Percentiles rank a stretch among this genome's conserved stretches.
phyloP scores from a whole-genome alignment of 1,140 invertebrate genomes.

The Bombus waltoni region DNA sequence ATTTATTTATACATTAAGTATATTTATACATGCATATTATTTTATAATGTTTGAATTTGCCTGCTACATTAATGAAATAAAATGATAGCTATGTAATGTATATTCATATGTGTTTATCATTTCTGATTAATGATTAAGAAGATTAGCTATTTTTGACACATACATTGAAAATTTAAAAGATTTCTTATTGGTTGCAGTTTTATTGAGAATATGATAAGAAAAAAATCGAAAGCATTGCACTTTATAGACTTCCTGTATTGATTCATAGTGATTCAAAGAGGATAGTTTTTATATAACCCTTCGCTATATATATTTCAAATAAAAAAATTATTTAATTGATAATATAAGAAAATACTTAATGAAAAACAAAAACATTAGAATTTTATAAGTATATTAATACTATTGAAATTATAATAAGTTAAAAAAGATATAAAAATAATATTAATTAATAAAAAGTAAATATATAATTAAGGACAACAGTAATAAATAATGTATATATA shows the following conservation, averaged over 20 bases:
- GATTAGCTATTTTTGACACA: background rate
- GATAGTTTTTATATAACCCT: background rate
- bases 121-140: background rate
- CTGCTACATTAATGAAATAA: background rate
- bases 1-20: background rate
- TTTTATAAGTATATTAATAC: background rate
- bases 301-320: background rate
- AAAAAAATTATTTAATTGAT: background rate
- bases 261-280: constrained; percentile 46
- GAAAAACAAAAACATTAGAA: background rate
- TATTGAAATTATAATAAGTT: background rate
- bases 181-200: background rate
- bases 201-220: constrained; percentile 1
- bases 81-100: background rate
- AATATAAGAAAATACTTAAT: background rate
- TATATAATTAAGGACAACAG: background rate
- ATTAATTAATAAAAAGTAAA: too few relatives aligned
- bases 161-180: background rate
- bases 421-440: background rate
- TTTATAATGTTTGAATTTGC: background rate
- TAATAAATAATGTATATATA: background rate
- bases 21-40: background rate
- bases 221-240: constrained; percentile 49
- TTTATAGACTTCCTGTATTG: constrained; percentile 72
- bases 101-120: background rate